Evolutionary conservation across 2,888 invertebrate genomes (phyloP), one percentile per base, ranked within the genome.

Genomic region (Micoletzkya japonica): DNA sequence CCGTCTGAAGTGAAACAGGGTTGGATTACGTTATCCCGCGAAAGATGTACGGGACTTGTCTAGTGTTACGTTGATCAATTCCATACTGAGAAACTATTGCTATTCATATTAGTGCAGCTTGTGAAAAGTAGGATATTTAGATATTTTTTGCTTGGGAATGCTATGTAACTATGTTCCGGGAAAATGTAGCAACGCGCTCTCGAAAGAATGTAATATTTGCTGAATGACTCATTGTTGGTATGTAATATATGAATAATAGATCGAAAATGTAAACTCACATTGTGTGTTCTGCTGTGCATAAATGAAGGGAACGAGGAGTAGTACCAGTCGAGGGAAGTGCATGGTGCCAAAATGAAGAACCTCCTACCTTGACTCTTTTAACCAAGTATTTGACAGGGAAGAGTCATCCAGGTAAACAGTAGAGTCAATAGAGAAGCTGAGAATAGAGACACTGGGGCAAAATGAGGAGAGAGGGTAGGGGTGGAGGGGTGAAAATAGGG

Each of bases 1-100:
- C 64, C 64, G 52, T 64, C 64, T 64, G 52, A 2, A 64, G 39
- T 50, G 4, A 10, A 57, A 44, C 10, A 44, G 10, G 7, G 30
- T 30, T 57, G 32, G 26, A 30, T 57, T 20, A 44, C 20, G 44
- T 44, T n/a, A n/a, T n/a, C n/a, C n/a, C n/a, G n/a, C n/a, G n/a
- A n/a, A n/a, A n/a, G n/a, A n/a, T n/a, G n/a, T n/a, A n/a, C n/a
- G n/a, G n/a, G n/a, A n/a, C n/a, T n/a, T n/a, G n/a, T n/a, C n/a
- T n/a, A n/a, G 44, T 44, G 44, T 44, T 44, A 14, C 44, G 44
- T 20, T 44, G 10, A 44, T 10, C 20, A 14, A 20, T 14, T 20
- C 10, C 10, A 44, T 10, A 44, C 44, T 44, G 44, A 10, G 44
- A 20, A 20, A 44, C 10, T 44, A 20, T 14, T 44, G 10, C 20